Evolutionary conservation across 2,113 vertebrate genomes (phyloP).

Genomic region (Speoplatyrhinus poulsoni): DNA sequence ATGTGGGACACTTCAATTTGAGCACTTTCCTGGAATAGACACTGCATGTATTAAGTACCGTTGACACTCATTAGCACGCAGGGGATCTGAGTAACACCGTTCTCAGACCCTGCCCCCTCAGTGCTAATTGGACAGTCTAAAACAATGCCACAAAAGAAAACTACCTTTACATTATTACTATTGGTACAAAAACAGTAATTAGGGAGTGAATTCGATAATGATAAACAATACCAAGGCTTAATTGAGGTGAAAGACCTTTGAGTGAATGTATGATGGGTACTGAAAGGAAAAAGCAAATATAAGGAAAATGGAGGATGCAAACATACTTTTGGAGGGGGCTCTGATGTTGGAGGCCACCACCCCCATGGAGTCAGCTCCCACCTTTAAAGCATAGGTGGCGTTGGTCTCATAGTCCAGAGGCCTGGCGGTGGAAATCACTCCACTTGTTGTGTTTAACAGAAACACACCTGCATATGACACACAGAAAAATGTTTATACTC

Average conservation of each 20-base stretch:
- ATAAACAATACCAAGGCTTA: no score
- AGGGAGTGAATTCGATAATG: no score
- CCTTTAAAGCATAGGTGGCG: constrained; percentile 79
- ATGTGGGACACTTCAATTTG: constrained; percentile 34
- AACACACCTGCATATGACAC: constrained; percentile 76
- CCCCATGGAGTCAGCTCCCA: constrained; percentile 86
- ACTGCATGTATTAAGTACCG: constrained; percentile 45
- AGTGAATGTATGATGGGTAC: background rate
- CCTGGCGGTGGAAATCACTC: constrained; percentile 80
- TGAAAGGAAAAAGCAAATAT: constrained; percentile 32
- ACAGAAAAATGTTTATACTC: background rate
- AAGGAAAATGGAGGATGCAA: constrained; percentile 5
- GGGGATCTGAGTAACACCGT: no score
- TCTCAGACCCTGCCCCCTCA: no score
- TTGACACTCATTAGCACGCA: no score
- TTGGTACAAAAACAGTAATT: constrained; percentile 38
- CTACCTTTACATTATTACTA: no score
- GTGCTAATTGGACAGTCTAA: no score
- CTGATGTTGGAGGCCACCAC: constrained; percentile 83
- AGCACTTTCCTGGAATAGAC: constrained; percentile 43
- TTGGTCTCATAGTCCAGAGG: constrained; percentile 83
- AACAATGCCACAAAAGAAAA: no score
- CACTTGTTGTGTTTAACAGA: constrained; percentile 81
- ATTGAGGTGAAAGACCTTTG: background rate
- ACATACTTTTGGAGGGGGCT: constrained; percentile 89